Percentiles rank a stretch among this genome's conserved stretches.
Conservation (phyloP, 2,888 invertebrate genomes). For the Malacosoma neustria region DNA sequence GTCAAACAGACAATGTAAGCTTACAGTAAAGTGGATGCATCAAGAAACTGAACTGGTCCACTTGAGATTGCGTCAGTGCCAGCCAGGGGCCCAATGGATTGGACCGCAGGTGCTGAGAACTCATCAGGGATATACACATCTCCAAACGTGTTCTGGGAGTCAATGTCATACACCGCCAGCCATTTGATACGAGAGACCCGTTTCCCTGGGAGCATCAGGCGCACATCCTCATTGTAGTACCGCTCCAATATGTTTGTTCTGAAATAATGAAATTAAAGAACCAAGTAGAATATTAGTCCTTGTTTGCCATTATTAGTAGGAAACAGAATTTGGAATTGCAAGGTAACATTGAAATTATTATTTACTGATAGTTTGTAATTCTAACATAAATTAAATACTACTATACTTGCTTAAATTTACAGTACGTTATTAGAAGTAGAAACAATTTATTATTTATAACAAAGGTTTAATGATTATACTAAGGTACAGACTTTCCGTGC, state of each 20-base stretch:
- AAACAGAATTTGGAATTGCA: too few species aligned
- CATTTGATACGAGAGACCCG: constrained; percentile 91
- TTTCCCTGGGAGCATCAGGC: constrained; percentile 86
- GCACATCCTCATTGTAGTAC: constrained; percentile 91
- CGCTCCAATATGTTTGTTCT: constrained; percentile 90
- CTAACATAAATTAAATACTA: too few species aligned
- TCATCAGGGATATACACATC: constrained; percentile 93
- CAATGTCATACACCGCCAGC: constrained; percentile 91
- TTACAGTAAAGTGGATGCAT: constrained; percentile 83
- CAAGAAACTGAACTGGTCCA: constrained; percentile 82
- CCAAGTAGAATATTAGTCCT: too few species aligned
- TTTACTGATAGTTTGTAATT: too few species aligned
- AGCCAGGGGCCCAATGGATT: constrained; percentile 56
- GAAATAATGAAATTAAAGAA: constrained; percentile 27
- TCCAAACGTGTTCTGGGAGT: constrained; percentile 90
- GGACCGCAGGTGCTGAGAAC: constrained; percentile 88
- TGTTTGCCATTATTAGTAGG: too few species aligned
- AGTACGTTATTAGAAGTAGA: too few species aligned
- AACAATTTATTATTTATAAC: neutral
- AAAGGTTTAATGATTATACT: neutral
- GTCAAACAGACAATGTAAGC: constrained; percentile 14
- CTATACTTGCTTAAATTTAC: too few species aligned
- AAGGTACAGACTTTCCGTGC: constrained; percentile 80
- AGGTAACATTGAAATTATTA: too few species aligned
- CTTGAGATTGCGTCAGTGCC: constrained; percentile 76